Evolutionary conservation across 2,797 vertebrate species (phyloP).

Genomic region (Ammospiza maritima): DNA sequence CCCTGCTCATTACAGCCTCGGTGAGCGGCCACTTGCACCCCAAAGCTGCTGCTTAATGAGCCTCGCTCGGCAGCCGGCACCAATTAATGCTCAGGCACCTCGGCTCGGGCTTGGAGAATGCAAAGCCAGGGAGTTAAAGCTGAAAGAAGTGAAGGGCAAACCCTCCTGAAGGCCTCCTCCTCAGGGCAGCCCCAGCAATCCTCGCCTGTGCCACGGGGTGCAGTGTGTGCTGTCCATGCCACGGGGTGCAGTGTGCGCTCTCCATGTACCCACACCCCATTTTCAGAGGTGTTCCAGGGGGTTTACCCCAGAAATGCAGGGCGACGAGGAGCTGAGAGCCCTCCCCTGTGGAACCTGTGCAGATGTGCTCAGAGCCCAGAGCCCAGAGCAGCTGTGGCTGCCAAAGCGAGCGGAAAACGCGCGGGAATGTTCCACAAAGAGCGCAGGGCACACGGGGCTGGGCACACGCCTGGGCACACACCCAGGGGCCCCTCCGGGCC

Average conservation of each 20-base stretch:
- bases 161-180: accelerated
- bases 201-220: not conserved
- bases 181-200: not conserved
- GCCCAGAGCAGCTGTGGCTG: constrained; percentile 49
- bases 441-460: not conserved
- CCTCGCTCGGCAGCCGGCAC: constrained; percentile 2
- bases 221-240: no score
- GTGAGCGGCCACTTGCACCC: not conserved
- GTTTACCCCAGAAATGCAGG: not conserved
- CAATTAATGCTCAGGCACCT: constrained; percentile 34
- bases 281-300: not conserved
- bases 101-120: not conserved
- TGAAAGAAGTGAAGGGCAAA: not conserved
- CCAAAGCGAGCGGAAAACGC: constrained; percentile 62
- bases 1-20: not conserved
- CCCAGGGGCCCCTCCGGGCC: accelerated
- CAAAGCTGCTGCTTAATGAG: constrained; percentile 53
- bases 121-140: not conserved
- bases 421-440: constrained; percentile 13
- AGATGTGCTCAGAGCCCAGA: not conserved
- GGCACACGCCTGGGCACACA: not conserved
- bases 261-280: not conserved
- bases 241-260: no score
- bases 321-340: not conserved
- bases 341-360: not conserved